Evolutionary conservation across 1,140 invertebrate genomes (phyloP).

Genomic region (Diorhabda carinulata): DNA sequence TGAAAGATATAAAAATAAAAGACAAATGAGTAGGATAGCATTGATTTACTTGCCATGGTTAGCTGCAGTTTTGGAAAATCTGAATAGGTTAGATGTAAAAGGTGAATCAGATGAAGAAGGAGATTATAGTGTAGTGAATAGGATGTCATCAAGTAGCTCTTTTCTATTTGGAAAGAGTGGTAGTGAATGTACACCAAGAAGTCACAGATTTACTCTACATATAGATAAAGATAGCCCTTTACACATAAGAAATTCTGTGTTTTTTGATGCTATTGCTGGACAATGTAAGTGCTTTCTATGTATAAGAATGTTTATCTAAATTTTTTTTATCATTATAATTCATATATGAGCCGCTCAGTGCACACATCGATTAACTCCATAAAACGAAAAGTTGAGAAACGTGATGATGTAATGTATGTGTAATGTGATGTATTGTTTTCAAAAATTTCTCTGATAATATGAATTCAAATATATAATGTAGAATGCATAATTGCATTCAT

Average conservation of each 20-base stretch:
- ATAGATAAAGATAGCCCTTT: conserved; percentile 57
- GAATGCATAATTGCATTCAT: no score
- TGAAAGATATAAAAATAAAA: conserved; percentile 76
- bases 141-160: conserved; percentile 50
- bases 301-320: no score
- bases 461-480: no score
- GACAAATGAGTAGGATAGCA: conserved; percentile 80
- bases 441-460: no score
- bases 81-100: conserved; percentile 57
- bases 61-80: conserved; percentile 78
- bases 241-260: conserved; percentile 67
- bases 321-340: no score
- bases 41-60: conserved; percentile 88
- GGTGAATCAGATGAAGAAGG: conserved; percentile 42
- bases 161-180: conserved; percentile 41
- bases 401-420: no score
- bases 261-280: conserved; percentile 74
- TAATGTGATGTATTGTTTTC: no score
- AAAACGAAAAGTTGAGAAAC: no score
- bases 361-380: no score
- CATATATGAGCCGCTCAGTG: no score
- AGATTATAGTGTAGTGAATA: conserved; percentile 48
- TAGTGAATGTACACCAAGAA: conserved; percentile 38
- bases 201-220: conserved; percentile 52
- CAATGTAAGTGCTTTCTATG: conserved; percentile 50